phyloP scores from a whole-genome alignment of 2,797 vertebrate species.

The Intellagama lesueurii region DNA sequence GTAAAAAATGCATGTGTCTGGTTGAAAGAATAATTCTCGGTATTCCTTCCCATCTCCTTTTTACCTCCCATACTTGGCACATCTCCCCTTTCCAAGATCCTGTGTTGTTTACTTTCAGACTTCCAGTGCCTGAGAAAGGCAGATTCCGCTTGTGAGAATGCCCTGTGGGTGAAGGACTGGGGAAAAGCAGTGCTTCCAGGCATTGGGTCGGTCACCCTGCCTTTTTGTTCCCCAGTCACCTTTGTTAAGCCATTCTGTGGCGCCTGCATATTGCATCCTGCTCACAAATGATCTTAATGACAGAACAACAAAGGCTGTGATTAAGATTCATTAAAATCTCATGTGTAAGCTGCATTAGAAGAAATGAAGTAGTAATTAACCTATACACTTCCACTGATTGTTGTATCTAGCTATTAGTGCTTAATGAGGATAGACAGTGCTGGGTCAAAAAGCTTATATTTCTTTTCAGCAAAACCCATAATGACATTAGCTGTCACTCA shows the following conservation, averaged over 20 bases:
- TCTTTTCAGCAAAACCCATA: constrained; percentile 13
- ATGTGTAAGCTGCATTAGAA: constrained; percentile 38
- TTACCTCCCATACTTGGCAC: not conserved
- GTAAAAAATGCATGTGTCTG: not conserved
- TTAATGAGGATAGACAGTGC: constrained; percentile 48
- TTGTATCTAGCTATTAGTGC: constrained; percentile 45
- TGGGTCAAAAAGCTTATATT: constrained; percentile 48
- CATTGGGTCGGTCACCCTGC: not conserved
- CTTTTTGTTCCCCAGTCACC: not conserved
- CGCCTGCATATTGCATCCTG: not conserved
- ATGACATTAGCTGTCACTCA: constrained; percentile 33
- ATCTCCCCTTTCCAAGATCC: not conserved
- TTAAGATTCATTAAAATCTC: constrained; percentile 48
- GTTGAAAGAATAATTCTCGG: not conserved
- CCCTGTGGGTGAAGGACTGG: not conserved
- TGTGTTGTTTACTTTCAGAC: not conserved
- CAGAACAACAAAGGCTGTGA: constrained; percentile 39
- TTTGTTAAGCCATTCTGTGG: not conserved
- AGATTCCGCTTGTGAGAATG: not conserved
- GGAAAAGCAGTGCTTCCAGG: not conserved
- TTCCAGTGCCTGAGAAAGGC: not conserved
- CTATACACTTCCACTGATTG: constrained; percentile 46
- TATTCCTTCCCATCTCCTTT: not conserved
- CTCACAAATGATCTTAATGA: constrained; percentile 32
- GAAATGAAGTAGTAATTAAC: constrained; percentile 52